Conservation (phyloP, 1,140 invertebrate species). For the Euborellia annulipes region DNA sequence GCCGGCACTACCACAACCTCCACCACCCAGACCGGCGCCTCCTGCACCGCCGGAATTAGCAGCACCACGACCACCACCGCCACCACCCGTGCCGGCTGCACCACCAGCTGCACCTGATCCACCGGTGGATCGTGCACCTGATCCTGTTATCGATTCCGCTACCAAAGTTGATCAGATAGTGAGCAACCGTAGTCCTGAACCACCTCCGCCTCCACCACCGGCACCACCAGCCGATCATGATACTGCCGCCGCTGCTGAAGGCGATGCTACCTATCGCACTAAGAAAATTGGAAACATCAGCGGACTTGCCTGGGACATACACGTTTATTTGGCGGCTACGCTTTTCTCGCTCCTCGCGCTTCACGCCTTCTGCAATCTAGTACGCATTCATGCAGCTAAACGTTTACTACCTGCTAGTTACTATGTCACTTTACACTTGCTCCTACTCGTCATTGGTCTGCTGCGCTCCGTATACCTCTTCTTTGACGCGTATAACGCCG, state of each 20-base stretch:
- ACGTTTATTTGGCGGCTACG: conserved; percentile 68
- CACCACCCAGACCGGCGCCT: conserved; percentile 21
- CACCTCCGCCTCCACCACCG: conserved; percentile 9
- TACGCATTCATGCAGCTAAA: conserved; percentile 61
- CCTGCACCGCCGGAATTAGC: conserved; percentile 8
- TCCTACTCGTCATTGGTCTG: conserved; percentile 62
- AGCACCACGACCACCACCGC: neutral
- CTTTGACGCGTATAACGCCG: conserved; percentile 77
- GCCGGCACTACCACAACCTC: conserved; percentile 15
- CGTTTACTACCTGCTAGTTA: conserved; percentile 66
- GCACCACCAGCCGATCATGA: neutral
- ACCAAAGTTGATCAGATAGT: conserved; percentile 11
- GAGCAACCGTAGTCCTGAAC: conserved; percentile 7
- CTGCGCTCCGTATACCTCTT: conserved; percentile 71
- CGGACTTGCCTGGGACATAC: conserved; percentile 73
- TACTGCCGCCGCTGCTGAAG: neutral
- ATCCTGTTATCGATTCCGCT: neutral
- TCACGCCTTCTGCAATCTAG: conserved; percentile 65
- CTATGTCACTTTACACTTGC: conserved; percentile 65
- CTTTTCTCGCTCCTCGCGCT: conserved; percentile 65
- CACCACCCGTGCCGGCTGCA: neutral
- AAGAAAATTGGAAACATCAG: conserved; percentile 28
- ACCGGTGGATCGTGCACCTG: neutral
- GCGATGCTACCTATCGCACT: neutral
- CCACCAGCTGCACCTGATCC: conserved; percentile 2